Base-by-base conservation (phyloP, 2,113 vertebrate genomes). In the Baryphthengus martii region DNA sequence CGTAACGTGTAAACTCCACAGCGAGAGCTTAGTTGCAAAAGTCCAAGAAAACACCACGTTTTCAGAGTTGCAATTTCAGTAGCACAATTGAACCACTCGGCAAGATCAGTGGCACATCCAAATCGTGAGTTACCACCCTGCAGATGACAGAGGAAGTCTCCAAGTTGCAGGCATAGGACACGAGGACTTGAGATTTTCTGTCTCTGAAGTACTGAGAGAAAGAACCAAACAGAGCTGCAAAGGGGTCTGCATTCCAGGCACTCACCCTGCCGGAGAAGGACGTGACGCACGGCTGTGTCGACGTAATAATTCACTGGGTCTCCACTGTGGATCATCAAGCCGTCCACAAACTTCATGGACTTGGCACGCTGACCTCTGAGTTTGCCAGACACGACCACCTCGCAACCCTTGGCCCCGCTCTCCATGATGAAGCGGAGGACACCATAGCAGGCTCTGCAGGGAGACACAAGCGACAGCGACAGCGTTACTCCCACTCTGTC, bases 381-480 rank as follows among this genome's bases (percentile, higher is more conserved):
- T 59, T 99, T 99, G 25, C 99, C 99, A 0, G 99, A 99, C 52
- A 99, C 99, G 0, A 99, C 99, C 0, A 99, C 99, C 96, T 99
- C 99, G 0, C 99, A 99, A 59, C 99, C 99, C 96, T 99, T 99
- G 76, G 99, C 99, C 0, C 99, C 99, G 2, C 99, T 99, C 97
- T 99, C 99, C 99, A 99, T 99, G 98, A 99, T 99, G 98, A 99
- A 99, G 84, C 99, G 98, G 82, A 99, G 98, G 74, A 99, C 99
- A 25, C 99, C 99, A 3, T 99, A 99, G 95, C 99, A 99, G 8
- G 99, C 99, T 95, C 99, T 99, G 84, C 26, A 19, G 42, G 63
- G n/a, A 40, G 39, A 50, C 4, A 82, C 39, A 35, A 56, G 19
- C 37, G 20, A 39, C 17, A 77, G 33, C 35, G 29, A 26, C 10